These are phyloP conservation scores for Pharmacophagus antenor DNA, from an alignment of 2,888 invertebrate species.

Conservation along the genomic window DNA sequence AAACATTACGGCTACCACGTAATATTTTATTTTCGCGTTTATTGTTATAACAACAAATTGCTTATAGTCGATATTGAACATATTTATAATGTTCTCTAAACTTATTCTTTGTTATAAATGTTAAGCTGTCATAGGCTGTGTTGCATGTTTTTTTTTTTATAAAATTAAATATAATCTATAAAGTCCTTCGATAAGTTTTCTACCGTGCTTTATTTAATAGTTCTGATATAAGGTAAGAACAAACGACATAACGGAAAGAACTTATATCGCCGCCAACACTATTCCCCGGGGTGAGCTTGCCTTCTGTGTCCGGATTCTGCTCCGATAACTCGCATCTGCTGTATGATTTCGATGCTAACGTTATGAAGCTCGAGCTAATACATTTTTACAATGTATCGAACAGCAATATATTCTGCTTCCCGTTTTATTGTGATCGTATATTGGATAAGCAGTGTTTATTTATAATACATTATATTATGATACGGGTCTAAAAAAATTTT, in stretches of 20 bases:
- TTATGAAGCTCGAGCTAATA: conserved; percentile 12
- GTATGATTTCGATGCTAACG: conserved; percentile 11
- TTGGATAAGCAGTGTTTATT: background rate
- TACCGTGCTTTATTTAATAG: background rate
- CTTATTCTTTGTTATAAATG: no score
- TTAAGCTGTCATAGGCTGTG: no score
- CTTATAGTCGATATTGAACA: no score
- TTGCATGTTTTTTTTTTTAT: no score
- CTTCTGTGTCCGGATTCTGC: background rate
- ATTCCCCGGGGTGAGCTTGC: conserved; percentile 3
- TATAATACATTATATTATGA: conserved; percentile 5
- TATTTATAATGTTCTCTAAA: no score
- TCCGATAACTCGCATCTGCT: conserved; percentile 19
- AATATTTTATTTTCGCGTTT: no score
- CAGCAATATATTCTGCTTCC: conserved; percentile 1
- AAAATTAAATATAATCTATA: background rate
- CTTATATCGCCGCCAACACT: conserved; percentile 16
- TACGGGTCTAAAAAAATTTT: background rate
- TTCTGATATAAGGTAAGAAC: conserved; percentile 6
- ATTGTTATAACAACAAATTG: no score
- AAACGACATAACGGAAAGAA: conserved; percentile 2
- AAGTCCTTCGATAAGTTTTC: background rate
- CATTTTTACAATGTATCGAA: conserved; percentile 8
- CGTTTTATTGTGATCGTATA: conserved; percentile 6
- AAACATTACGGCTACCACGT: no score